phyloP scores from a whole-genome alignment of 2,888 invertebrate species.

The Amphimallon solstitiale region DNA sequence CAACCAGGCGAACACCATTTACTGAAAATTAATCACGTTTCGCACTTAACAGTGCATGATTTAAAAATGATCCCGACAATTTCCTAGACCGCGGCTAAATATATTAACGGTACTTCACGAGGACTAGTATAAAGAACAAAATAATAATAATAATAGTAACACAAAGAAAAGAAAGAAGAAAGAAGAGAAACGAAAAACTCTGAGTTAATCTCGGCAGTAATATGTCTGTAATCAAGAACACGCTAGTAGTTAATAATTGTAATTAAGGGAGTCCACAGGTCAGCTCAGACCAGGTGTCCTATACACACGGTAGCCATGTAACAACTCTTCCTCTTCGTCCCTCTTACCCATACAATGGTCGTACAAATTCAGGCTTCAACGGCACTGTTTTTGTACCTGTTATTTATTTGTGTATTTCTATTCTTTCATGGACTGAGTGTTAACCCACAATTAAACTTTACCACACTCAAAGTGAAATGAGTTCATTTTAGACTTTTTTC shows the following conservation, averaged over 20 bases:
- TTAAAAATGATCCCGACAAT: slow-evolving; percentile 21
- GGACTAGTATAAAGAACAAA: background rate
- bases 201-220: slow-evolving; percentile 48
- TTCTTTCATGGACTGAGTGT: slow-evolving; percentile 8
- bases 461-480: slow-evolving; percentile 10
- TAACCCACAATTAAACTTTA: slow-evolving; percentile 21
- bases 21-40: slow-evolving; percentile 31
- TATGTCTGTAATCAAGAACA: slow-evolving; percentile 56
- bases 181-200: slow-evolving; percentile 8
- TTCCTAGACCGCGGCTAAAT: slow-evolving; percentile 28
- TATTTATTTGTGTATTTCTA: slow-evolving; percentile 42
- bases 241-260: slow-evolving; percentile 62
- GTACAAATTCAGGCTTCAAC: slow-evolving; percentile 50
- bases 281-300: slow-evolving; percentile 59
- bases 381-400: slow-evolving; percentile 46
- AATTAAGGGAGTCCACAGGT: slow-evolving; percentile 61
- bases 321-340: slow-evolving; percentile 45
- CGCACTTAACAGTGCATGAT: slow-evolving; percentile 30
- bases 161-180: slow-evolving; percentile 5
- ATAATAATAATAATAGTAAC: slow-evolving; percentile 28
- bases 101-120: slow-evolving; percentile 27
- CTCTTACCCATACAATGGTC: slow-evolving; percentile 48
- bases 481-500: too few relatives aligned
- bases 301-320: slow-evolving; percentile 58
- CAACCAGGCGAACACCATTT: background rate